Evolutionary conservation across 1,140 invertebrate species (phyloP), one percentile per base, ranked within the genome.

Genomic region (Calliphora vicina): DNA sequence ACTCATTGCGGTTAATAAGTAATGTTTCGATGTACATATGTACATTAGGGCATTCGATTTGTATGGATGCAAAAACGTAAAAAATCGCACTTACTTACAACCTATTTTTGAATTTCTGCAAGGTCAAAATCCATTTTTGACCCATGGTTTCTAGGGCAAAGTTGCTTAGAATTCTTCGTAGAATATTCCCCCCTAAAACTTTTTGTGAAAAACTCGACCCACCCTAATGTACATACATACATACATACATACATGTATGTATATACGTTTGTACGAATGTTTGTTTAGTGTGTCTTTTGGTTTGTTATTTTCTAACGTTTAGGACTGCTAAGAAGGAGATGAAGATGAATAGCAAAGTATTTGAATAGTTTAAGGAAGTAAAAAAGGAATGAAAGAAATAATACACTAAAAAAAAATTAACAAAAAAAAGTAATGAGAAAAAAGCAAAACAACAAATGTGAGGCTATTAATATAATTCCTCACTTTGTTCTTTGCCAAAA

Each of bases 381-480:
- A 67, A 67, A 23, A 25, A 67, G 9, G 17, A 42, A 85, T 67
- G 78, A 84, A 84, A 84, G 80, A 81, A 45, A 83, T 43, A 35
- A 71, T 78, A 45, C n/a, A n/a, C 17, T 17, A 12, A 73, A 73
- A 17, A 73, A 73, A 29, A 17, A 29, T n/a, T n/a, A n/a, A n/a
- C n/a, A 72, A 73, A 15, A 35, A 27, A 26, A 45, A n/a, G n/a
- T n/a, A 57, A 57, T 57, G 6, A n/a, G n/a, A 57, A 15, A 17
- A 57, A 73, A 73, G 13, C 10, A 35, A 26, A 72, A 78, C 87
- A 87, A 88, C 88, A 88, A 88, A 88, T 88, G 87, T 87, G 86
- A 87, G 85, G 87, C 87, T 88, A 88, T 88, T 88, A 88, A 88
- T 88, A 88, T 85, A 86, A 88, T 88, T 88, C 87, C n/a, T 78